Base-by-base conservation (phyloP, 1,140 invertebrate genomes). In the Lysiphlebus fabarum region DNA sequence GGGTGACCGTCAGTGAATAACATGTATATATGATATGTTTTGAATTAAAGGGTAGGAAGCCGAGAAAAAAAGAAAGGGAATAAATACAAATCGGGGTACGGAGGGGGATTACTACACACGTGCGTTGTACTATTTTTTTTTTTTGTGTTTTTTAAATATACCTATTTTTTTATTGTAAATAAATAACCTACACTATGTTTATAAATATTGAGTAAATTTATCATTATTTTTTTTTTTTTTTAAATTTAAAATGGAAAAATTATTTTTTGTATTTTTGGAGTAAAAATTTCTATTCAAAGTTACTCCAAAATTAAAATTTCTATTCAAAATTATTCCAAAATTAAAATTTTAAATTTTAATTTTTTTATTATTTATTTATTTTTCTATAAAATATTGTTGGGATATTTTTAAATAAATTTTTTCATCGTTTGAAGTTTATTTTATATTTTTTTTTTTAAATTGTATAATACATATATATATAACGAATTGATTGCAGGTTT, bases 141-240 rank as follows among this genome's bases (percentile, higher is more conserved):
- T 3, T 36, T 4, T 17, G n/a, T 51, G 0, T 34, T 36, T 9
- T 50, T 50, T 36, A 12, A 2, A n/a, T 42, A n/a, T n/a, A n/a
- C n/a, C n/a, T n/a, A n/a, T n/a, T 42, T 42, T 42, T 42, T n/a
- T 4, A 9, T 42, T 42, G 41, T 4, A 42, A n/a, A n/a, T 10
- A n/a, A 56, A n/a, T 14, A 66, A 68, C 61, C 62, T 70, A 71
- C 70, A 70, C 60, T 70, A 70, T 62, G 70, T 68, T 65, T 71
- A 67, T 64, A 62, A 60, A 70, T 62, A 66, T 63, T 58, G 43
- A 50, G 48, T 53, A 50, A 37, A 33, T 49, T 4, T 47, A 36
- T n/a, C n/a, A n/a, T n/a, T 11, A 33, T 34, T 44, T 42, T 62
- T 57, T 17, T 56, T 41, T 41, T 47, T 53, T 42, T 41, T 45